These are phyloP conservation scores for Linnaemya vulpina DNA, from an alignment of 2,888 invertebrate species.

Conservation along the genomic window DNA sequence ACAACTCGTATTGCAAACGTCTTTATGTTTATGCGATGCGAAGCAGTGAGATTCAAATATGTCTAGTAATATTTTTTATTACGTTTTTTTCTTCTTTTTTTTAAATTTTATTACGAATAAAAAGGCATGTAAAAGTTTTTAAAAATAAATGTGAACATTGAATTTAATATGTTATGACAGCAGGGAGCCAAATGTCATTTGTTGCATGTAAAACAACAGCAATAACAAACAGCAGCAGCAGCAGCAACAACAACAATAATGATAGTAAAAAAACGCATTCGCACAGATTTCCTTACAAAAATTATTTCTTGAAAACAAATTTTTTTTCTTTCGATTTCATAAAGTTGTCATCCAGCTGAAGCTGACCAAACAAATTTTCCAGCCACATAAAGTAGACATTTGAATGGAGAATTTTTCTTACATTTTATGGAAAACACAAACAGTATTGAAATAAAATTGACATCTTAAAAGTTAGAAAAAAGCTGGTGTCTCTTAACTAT, in stretches of 20 bases:
- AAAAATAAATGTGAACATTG: slow-evolving; percentile 64
- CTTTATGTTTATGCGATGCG: slow-evolving; percentile 31
- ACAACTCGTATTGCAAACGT: slow-evolving; percentile 7
- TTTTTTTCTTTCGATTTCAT: slow-evolving; percentile 11
- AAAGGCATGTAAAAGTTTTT: slow-evolving; percentile 1
- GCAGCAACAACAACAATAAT: slow-evolving; percentile 11
- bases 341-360: slow-evolving; percentile 58
- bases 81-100: slow-evolving; percentile 3
- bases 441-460: slow-evolving; percentile 45
- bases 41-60: slow-evolving; percentile 15
- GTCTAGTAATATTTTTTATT: not conserved
- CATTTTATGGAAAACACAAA: not conserved
- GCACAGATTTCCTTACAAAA: slow-evolving; percentile 23
- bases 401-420: slow-evolving; percentile 35
- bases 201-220: slow-evolving; percentile 54
- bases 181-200: slow-evolving; percentile 71
- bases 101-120: not conserved
- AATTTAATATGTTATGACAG: slow-evolving; percentile 70
- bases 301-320: not conserved
- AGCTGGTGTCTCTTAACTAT: not conserved
- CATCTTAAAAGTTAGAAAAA: slow-evolving; percentile 54
- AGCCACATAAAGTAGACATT: slow-evolving; percentile 45
- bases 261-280: slow-evolving; percentile 53
- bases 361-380: slow-evolving; percentile 58
- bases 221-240: slow-evolving; percentile 10